Percentiles rank a stretch among this genome's conserved stretches.
These are phyloP conservation scores for Drosophila kambysellisi DNA, from an alignment of 2,888 invertebrate genomes.

Conservation along the genomic window DNA sequence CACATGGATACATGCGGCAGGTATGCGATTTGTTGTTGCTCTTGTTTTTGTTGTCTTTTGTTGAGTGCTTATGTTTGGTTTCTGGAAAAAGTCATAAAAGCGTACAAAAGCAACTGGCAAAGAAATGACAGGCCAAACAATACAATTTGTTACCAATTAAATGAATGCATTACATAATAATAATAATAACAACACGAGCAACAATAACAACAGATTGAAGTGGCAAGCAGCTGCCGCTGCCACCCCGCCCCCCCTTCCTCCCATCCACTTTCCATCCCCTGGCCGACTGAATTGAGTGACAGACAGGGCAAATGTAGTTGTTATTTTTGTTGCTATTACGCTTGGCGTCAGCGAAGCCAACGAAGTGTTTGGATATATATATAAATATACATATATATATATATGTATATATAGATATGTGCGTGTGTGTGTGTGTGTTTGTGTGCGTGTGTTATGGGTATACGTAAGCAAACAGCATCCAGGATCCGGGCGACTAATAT, in stretches of 20 bases:
- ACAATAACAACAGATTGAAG: conserved; percentile 42
- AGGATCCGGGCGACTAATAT: conserved; percentile 54
- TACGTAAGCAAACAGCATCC: conserved; percentile 66
- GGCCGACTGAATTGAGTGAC: conserved; percentile 56
- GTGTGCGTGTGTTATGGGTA: conserved; percentile 30
- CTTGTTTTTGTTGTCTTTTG: conserved; percentile 31
- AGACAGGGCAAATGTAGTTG: conserved; percentile 57
- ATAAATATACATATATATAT: background rate
- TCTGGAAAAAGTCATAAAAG: conserved; percentile 74
- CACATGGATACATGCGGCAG: conserved; percentile 34
- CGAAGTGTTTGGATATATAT: conserved; percentile 46
- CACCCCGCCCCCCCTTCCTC: background rate
- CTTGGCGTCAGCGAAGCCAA: conserved; percentile 68
- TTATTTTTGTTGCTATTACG: conserved; percentile 37
- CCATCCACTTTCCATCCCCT: background rate
- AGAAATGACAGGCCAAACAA: conserved; percentile 68
- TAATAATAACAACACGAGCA: conserved; percentile 37
- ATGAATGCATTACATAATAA: conserved; percentile 78
- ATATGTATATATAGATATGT: background rate
- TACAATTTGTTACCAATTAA: conserved; percentile 81
- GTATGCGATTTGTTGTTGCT: conserved; percentile 19
- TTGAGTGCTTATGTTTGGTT: conserved; percentile 55
- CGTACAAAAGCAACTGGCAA: conserved; percentile 57
- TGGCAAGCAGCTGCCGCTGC: conserved; percentile 37
- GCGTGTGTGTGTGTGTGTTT: conserved; percentile 11